These are phyloP conservation scores for Rhinichthys klamathensis DNA, from an alignment of 2,113 vertebrate species.

Conservation along the genomic window DNA sequence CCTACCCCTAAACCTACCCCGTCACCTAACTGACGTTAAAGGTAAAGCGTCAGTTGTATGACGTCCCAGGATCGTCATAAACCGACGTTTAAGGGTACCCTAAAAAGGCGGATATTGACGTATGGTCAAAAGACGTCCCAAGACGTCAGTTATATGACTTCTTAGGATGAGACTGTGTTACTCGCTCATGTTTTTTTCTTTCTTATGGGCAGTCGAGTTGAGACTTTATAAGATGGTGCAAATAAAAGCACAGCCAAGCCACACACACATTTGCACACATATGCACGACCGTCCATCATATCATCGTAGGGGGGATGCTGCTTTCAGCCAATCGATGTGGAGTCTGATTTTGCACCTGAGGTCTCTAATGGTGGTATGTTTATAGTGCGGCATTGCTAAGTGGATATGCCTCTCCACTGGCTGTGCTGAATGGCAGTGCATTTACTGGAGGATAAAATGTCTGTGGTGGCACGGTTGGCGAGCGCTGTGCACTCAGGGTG, in stretches of 20 bases:
- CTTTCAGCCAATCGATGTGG: slow-evolving; percentile 56
- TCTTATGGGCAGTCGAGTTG: neutral
- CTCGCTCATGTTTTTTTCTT: neutral
- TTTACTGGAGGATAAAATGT: slow-evolving; percentile 61
- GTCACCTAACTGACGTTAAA: too few species aligned
- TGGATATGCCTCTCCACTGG: slow-evolving; percentile 61
- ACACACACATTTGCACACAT: slow-evolving; percentile 31
- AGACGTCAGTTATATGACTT: too few species aligned
- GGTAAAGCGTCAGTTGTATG: too few species aligned
- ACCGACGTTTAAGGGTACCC: too few species aligned
- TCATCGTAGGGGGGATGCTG: slow-evolving; percentile 39
- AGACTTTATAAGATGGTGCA: neutral
- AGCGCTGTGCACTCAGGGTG: slow-evolving; percentile 37
- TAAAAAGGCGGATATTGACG: too few species aligned
- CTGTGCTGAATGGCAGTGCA: slow-evolving; percentile 56
- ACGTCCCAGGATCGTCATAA: too few species aligned
- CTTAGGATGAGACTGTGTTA: too few species aligned
- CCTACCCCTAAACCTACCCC: too few species aligned
- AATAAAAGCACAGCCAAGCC: neutral
- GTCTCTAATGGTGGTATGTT: slow-evolving; percentile 69
- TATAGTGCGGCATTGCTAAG: slow-evolving; percentile 66
- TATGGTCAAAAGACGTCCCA: too few species aligned
- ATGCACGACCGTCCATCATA: slow-evolving; percentile 25
- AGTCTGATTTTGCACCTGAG: slow-evolving; percentile 59
- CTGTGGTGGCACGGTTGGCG: slow-evolving; percentile 33